phyloP scores from a whole-genome alignment of 2,888 invertebrate species.

The Tipula lateralis region DNA sequence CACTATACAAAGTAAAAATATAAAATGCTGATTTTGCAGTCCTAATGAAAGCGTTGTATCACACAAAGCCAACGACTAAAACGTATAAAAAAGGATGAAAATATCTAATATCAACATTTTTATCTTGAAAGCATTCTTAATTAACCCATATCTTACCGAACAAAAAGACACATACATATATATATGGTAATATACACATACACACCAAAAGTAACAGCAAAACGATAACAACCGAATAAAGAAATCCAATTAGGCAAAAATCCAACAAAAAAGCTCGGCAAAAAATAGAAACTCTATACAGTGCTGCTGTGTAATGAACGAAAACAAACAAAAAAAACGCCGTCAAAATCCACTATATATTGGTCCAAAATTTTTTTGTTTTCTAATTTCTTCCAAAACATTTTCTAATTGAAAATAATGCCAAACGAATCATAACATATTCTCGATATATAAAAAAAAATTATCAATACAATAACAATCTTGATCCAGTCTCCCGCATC shows the following conservation, averaged over 20 bases:
- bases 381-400: background rate
- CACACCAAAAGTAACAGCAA: background rate
- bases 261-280: background rate
- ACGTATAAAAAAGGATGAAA: background rate
- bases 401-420: constrained; percentile 1
- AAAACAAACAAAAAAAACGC: background rate
- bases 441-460: background rate
- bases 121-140: constrained; percentile 24
- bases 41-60: background rate
- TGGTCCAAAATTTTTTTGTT: background rate
- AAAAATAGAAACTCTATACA: background rate
- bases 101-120: background rate
- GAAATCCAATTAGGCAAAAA: constrained; percentile 11
- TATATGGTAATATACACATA: background rate
- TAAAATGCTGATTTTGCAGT: background rate
- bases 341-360: background rate
- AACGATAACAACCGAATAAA: background rate
- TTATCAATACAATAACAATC: background rate
- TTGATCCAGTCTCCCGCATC: background rate
- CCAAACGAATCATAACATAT: constrained; percentile 19
- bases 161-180: background rate
- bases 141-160: constrained; percentile 1
- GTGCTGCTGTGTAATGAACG: background rate
- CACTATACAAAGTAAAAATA: background rate
- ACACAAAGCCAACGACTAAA: background rate